Conservation (phyloP, 1,140 invertebrate species). For the Pseudobourletiella spinata region DNA sequence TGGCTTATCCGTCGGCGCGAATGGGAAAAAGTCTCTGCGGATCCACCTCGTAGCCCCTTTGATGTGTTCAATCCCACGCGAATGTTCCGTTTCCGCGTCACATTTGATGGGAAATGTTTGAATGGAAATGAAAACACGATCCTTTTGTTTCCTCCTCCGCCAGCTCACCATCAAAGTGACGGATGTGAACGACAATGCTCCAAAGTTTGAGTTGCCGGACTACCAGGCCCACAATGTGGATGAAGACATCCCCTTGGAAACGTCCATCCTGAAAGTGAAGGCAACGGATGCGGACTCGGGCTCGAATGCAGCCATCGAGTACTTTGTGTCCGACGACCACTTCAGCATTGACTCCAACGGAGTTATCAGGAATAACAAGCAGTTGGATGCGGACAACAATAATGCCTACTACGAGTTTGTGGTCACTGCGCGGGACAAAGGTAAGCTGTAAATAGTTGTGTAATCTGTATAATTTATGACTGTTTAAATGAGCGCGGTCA, state of each 20-base stretch:
- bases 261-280: constrained; percentile 81
- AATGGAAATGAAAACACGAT: not conserved
- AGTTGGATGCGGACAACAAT: constrained; percentile 88
- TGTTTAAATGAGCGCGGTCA: not conserved
- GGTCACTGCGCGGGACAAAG: constrained; percentile 85
- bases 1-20: too few relatives aligned
- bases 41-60: too few relatives aligned
- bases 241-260: constrained; percentile 83
- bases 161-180: constrained; percentile 81
- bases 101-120: too few relatives aligned
- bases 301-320: constrained; percentile 86
- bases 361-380: constrained; percentile 84
- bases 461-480: not conserved
- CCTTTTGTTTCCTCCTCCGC: constrained; percentile 23
- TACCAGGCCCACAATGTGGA: constrained; percentile 92
- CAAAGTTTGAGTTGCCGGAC: constrained; percentile 88
- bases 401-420: constrained; percentile 93
- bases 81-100: too few relatives aligned
- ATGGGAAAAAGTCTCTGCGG: too few relatives aligned
- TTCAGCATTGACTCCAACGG: constrained; percentile 85
- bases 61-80: too few relatives aligned
- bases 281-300: constrained; percentile 88
- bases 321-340: constrained; percentile 82
- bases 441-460: constrained; percentile 37
- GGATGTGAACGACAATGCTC: constrained; percentile 82